Conservation (phyloP, 2,797 vertebrate species). For the Novumbra hubbsi region DNA sequence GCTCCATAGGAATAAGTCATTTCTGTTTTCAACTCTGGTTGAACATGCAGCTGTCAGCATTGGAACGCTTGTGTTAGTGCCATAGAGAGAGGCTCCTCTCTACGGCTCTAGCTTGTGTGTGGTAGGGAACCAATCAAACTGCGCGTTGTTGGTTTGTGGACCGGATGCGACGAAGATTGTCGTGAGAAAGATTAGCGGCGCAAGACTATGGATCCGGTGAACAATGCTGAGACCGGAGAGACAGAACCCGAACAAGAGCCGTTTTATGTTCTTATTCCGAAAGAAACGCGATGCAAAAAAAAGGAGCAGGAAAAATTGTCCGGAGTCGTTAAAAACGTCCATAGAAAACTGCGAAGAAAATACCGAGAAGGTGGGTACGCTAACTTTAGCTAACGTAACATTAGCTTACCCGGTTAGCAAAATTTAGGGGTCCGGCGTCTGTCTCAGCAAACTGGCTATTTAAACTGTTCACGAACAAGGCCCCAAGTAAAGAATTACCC, state of each 20-base stretch:
- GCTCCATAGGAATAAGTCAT: neutral
- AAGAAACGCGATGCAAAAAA: slow-evolving; percentile 63
- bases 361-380: slow-evolving; percentile 87
- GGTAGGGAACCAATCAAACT: slow-evolving; percentile 48
- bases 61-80: too few relatives aligned
- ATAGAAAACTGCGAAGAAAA: slow-evolving; percentile 93
- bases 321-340: slow-evolving; percentile 92
- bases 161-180: slow-evolving; percentile 48
- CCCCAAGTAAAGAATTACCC: neutral
- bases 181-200: slow-evolving; percentile 36
- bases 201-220: slow-evolving; percentile 70
- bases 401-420: slow-evolving; percentile 9
- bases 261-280: slow-evolving; percentile 49
- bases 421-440: neutral
- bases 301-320: slow-evolving; percentile 92
- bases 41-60: slow-evolving; percentile 53
- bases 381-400: neutral
- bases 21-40: slow-evolving; percentile 47
- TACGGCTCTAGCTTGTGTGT: slow-evolving; percentile 27
- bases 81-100: too few relatives aligned
- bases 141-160: slow-evolving; percentile 57
- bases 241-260: slow-evolving; percentile 47
- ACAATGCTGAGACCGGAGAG: slow-evolving; percentile 64
- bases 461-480: slow-evolving; percentile 9
- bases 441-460: neutral